phyloP scores from a whole-genome alignment of 2,888 invertebrate species.

The Chrysolina oricalcia region DNA sequence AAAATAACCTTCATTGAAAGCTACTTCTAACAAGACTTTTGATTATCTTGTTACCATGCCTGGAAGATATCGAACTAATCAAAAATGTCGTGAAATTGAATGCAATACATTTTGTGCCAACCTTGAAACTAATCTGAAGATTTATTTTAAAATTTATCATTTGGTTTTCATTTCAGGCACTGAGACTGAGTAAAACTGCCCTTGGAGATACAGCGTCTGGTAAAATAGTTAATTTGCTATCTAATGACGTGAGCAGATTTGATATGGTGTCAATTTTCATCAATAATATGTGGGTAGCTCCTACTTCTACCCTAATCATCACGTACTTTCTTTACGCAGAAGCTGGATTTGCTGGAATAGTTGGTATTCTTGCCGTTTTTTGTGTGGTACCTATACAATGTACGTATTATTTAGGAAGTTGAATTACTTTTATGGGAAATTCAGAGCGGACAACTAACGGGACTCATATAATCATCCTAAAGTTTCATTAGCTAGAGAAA shows the following conservation, averaged over 20 bases:
- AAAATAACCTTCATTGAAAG: no score
- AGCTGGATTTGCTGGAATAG: conserved; percentile 82
- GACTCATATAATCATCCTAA: no score
- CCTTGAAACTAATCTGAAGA: no score
- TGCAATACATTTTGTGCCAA: no score
- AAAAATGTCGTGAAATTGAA: no score
- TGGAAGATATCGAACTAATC: no score
- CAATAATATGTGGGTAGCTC: conserved; percentile 92
- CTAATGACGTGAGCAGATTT: conserved; percentile 94
- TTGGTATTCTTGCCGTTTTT: conserved; percentile 86
- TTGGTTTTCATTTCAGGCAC: conserved; percentile 73
- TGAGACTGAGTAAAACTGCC: conserved; percentile 81
- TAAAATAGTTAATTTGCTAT: conserved; percentile 93
- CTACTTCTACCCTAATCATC: conserved; percentile 79
- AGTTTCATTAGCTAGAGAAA: no score
- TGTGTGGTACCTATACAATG: conserved; percentile 90
- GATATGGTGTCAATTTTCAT: conserved; percentile 88
- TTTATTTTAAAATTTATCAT: neutral
- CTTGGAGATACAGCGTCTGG: conserved; percentile 86
- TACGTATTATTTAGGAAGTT: conserved; percentile 64
- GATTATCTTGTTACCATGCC: no score
- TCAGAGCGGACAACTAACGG: no score
- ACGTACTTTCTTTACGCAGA: conserved; percentile 85
- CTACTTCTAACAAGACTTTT: no score
- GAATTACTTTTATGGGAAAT: no score